Base-by-base conservation (phyloP, 1,140 invertebrate genomes). In the Amphibalanus amphitrite region DNA sequence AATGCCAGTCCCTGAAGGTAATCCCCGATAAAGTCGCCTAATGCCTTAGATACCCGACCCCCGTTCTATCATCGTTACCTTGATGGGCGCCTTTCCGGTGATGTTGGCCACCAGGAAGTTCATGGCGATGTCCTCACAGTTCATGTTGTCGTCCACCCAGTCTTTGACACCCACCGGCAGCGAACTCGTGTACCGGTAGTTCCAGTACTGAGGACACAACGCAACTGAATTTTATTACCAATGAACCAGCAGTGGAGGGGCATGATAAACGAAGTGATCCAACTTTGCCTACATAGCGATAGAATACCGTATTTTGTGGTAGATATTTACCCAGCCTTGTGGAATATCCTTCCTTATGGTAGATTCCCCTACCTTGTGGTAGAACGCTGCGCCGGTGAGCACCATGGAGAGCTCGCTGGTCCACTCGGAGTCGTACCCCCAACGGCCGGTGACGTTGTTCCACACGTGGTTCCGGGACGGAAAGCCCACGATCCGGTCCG, bases 351-450 rank as follows among this genome's bases (percentile, higher is more conserved):
- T n/a, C n/a, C n/a, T n/a, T n/a, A n/a, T n/a, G n/a, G n/a, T n/a
- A n/a, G n/a, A n/a, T n/a, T n/a, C n/a, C n/a, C n/a, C n/a, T n/a
- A 89, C 86, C 79, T 94, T 94, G 78, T 95, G 92, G 79, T 94
- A 90, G 81, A 95, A 95, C 64, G 92, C 91, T 26, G 91, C 92
- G 29, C 92, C 93, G 0, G 92, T 95, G 28, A 95, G 80, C 29
- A 95, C 91, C 76, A 80, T 78, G 1, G 78, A 80, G 67, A 80
- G 73, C 73, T 93, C 87, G 81, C 94, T 95, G 0, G 89, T 93
- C 93, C 93, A 96, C 82, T 96, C 93, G 68, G 91, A 93, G 81
- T 95, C 91, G 78, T 95, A 96, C 73, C 88, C 89, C 91, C 92
- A 95, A 70, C 85, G 85, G 74, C 83, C 80, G 0, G 90, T 93